Base-by-base conservation (phyloP, 2,113 vertebrate species). In the Rhea americana region DNA sequence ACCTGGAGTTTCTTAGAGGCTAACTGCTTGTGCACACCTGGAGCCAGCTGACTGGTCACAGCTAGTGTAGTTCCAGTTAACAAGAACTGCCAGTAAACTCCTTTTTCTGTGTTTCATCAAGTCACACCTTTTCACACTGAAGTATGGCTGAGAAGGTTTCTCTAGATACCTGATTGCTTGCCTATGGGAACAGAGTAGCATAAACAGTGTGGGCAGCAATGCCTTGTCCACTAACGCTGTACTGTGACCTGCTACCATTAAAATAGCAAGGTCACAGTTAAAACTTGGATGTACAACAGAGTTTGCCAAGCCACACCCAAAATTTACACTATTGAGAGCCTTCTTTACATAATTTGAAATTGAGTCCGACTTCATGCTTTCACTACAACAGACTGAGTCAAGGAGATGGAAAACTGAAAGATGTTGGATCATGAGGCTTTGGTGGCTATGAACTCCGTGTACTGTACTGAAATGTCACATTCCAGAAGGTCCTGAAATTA, bases 381-480 rank as follows among this genome's bases (percentile, higher is more conserved):
- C 88, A 75, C 73, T 41, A 2, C 2, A 8, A 91, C 96, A 93
- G 95, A 14, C 94, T 86, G 95, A 96, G 86, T 94, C 48, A 48
- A 8, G 21, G 90, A 91, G 94, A 74, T 66, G 90, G 82, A 93
- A 96, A 96, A 72, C 72, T 82, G 51, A 89, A 94, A 84, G 89
- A 43, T 30, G 80, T 55, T 87, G 89, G 92, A 80, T 95, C 79
- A 28, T 14, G 62, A 89, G 86, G 67, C 59, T 5, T 75, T 48
- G 15, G 50, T 37, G 86, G 92, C 87, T 93, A 75, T 83, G 91
- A 85, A 96, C 94, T 97, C 89, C 2, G 74, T 95, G 95, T 93
- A 68, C 96, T 92, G 84, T 25, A 87, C 94, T 81, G 93, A 98
- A 98, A 98, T 98, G 97, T 97, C 97, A 97, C 96, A 72, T 97